Percentiles rank a stretch among this genome's conserved stretches.
Evolutionary conservation across 2,888 invertebrate genomes (phyloP).

Genomic region (Andricus quercusramuli): DNA sequence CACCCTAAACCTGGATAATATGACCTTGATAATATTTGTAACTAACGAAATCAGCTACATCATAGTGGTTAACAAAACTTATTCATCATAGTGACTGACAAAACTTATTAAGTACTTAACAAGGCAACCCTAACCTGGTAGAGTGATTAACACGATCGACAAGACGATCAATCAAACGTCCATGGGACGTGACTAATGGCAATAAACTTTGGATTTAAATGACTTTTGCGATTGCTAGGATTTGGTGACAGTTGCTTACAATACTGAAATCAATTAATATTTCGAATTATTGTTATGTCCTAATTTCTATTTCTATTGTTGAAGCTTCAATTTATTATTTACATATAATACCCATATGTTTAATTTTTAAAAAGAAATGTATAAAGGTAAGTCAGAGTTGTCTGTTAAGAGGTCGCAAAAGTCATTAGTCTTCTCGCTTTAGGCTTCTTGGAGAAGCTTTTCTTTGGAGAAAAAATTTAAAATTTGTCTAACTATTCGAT

Average conservation of each 20-base stretch:
- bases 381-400: conserved; percentile 31
- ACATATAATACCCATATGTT: background rate
- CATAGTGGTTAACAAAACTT: conserved; percentile 54
- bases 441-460: conserved; percentile 41
- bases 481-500: conserved; percentile 39
- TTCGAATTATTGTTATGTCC: background rate
- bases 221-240: conserved; percentile 50
- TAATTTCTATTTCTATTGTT: background rate
- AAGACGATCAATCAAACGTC: conserved; percentile 32
- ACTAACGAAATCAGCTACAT: conserved; percentile 55
- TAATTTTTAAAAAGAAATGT: background rate
- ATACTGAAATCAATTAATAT: background rate
- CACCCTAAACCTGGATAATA: conserved; percentile 12
- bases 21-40: conserved; percentile 48
- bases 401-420: conserved; percentile 47
- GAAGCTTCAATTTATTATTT: background rate
- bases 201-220: conserved; percentile 30
- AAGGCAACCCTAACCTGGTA: conserved; percentile 45
- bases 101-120: conserved; percentile 51
- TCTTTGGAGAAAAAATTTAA: background rate
- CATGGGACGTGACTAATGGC: conserved; percentile 52
- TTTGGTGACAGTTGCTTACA: background rate
- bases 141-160: conserved; percentile 40
- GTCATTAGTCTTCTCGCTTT: conserved; percentile 47
- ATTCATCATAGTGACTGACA: conserved; percentile 44